Evolutionary conservation across 2,797 vertebrate species (phyloP), one percentile per base, ranked within the genome.

Genomic region (Naso thynnoides): DNA sequence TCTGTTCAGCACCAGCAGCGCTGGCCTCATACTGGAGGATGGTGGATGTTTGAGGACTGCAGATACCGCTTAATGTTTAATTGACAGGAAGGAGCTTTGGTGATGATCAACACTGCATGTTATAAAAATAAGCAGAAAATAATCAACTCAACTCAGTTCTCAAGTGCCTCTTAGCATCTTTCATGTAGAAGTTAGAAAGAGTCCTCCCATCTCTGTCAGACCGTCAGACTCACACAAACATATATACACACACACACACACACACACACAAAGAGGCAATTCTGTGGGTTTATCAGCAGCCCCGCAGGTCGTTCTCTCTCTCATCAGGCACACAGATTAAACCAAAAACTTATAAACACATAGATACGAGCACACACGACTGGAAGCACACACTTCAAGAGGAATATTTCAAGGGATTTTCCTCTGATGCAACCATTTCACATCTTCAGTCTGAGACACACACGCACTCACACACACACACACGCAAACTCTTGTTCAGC

Each of bases 401-500:
- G 8, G 8, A 44, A 62, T 27, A 47, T 39, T 72, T 62, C 6
- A 38, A 42, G 38, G 49, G 31, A 52, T 67, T 48, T 52, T 49
- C 31, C 11, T 0, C 19, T 13, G 15, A 50, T 0, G 14, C 27
- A 67, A 41, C 27, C 29, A 31, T 50, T 54, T 64, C 41, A 48
- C 21, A 39, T 18, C 55, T 42, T 31, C 26, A 27, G 7, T 60
- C 18, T 55, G 10, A 39, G 3, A 66, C 39, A 48, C 42, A 56
- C 36, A 10, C 23, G 15, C 41, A 63, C 53, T 50, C 31, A 38
- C 38, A 58, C 38, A 23, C 8, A 8, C 31, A 31, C 31, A 31
- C 31, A 49, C 33, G 57, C 67, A 53, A 44, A 16, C 44, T 36
- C 8, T 53, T 31, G 57, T 58, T 54, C 29, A 58, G 64, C 13